Evolutionary conservation across 2,797 vertebrate species (phyloP), one percentile per base, ranked within the genome.

Genomic region (Chaetophractus vellerosus): DNA sequence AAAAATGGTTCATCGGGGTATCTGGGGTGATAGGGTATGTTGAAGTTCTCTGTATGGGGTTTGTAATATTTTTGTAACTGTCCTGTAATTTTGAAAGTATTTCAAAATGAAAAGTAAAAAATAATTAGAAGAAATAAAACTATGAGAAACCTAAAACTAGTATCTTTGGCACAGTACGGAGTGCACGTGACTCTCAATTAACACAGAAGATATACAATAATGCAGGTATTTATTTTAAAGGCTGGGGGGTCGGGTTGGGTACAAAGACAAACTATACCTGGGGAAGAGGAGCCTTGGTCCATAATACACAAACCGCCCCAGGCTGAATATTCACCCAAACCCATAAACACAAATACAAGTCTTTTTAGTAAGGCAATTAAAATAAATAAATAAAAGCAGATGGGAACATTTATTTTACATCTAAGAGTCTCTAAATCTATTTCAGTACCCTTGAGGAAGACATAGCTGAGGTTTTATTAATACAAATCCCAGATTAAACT

Each of bases 201-300:
- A 93, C 24, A 45, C 3, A 48, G 26, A 5, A 72, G 55, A 75
- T 75, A 88, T 66, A 72, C 31, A 80, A 63, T 41, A 93, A 64
- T 26, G 38, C 23, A 87, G 14, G 38, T 45, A 82, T 50, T 82
- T 68, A 75, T 76, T 80, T 86, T 50, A 57, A 92, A 88, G 61
- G 50, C 6, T 31, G 71, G 72, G 61, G 31, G 41, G 15, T 12
- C 6, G 48, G 59, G 52, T 55, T 91, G 81, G 90, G 52, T 41
- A 80, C 36, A 90, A 91, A 88, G 83, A 88, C 48, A 88, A 93
- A 74, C 12, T 57, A 74, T 88, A 93, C 57, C 82, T 84, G 26
- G 69, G 59, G 9, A 88, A 63, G 23, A 50, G 33, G 23, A 82
- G 28, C 33, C 36, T 68, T 18, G 55, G 28, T 16, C 55, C 9